Evolutionary conservation across 1,140 invertebrate species (phyloP).

Genomic region (Neodiprion pinetum): DNA sequence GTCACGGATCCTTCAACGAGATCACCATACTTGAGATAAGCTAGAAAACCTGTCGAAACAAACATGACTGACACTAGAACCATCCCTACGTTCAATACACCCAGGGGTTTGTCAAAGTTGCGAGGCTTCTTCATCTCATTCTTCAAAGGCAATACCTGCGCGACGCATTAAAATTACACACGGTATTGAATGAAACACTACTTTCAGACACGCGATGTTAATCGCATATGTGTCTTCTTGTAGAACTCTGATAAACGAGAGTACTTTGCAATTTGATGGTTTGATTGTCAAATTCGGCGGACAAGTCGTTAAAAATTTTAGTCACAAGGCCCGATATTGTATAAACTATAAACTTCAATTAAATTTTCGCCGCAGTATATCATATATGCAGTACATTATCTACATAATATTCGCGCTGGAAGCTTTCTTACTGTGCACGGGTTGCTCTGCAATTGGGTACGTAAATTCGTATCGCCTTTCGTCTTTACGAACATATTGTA

Average conservation of each 20-base stretch:
- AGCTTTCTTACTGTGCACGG: too few relatives aligned
- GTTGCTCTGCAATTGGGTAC: too few relatives aligned
- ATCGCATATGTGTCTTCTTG: neutral
- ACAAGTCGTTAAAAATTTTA: too few relatives aligned
- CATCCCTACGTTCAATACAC: conserved; percentile 89
- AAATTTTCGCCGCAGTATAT: neutral
- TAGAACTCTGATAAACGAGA: too few relatives aligned
- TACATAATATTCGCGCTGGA: neutral
- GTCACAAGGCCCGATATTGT: too few relatives aligned
- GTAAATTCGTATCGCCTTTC: too few relatives aligned
- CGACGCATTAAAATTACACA: conserved; percentile 16
- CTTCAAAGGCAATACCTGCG: conserved; percentile 85
- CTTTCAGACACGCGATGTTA: conserved; percentile 8
- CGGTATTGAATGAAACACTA: conserved; percentile 18
- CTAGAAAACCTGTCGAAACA: conserved; percentile 80
- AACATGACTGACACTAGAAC: conserved; percentile 77
- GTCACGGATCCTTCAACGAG: conserved; percentile 75
- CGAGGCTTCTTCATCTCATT: conserved; percentile 87
- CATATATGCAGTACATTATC: neutral
- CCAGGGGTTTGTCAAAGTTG: conserved; percentile 76
- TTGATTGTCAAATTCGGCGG: too few relatives aligned
- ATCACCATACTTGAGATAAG: conserved; percentile 84
- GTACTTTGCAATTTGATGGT: too few relatives aligned
- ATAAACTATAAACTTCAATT: too few relatives aligned
- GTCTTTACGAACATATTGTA: too few relatives aligned